Base-by-base conservation (phyloP, 2,888 invertebrate species). In the Yponomeuta evonymella region DNA sequence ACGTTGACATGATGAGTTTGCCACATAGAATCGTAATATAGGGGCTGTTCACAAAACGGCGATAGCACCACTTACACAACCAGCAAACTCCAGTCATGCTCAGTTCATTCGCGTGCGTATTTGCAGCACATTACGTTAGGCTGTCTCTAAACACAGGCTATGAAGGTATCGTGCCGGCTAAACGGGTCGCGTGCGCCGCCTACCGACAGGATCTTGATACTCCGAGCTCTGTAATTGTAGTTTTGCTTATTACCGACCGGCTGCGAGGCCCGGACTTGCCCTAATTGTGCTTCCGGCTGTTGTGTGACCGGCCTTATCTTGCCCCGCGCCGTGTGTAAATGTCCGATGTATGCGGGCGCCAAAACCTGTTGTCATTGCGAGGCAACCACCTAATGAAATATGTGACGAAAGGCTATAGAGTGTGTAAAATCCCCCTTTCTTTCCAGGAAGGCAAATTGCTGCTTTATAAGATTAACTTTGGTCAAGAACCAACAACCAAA, bases 211-310 rank as follows among this genome's bases (percentile, higher is more conserved):
- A 70, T 62, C 70, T 23, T 48, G 91, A 90, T 90, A 87, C 74
- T 81, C 77, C 76, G 73, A 76, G 76, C 81, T 80, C 77, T 82
- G 87, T 89, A 88, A 89, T 90, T 90, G 86, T 86, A 86, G 81
- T 87, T 85, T 83, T 81, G 82, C 83, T 83, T 85, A 84, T 84
- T 83, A 84, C 81, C 64, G 71, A 70, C 72, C 72, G 70, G 43
- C 71, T 43, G 43, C 51, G 15, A 15, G 71, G 70, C 48, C 9
- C 65, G 48, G 70, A 23, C 30, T 58, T 70, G 43, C 70, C 48
- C 65, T 70, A 70, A 70, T 70, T 70, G 70, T 70, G 58, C 65
- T 70, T 65, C 70, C 65, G 70, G 48, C 51, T 48, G 48, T 67
- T 70, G 12, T 33, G 51, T 68, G 68, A 30, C 51, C 68, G 70